Evolutionary conservation across 2,113 vertebrate genomes (phyloP).

Genomic region (Xiphophorus hellerii): DNA sequence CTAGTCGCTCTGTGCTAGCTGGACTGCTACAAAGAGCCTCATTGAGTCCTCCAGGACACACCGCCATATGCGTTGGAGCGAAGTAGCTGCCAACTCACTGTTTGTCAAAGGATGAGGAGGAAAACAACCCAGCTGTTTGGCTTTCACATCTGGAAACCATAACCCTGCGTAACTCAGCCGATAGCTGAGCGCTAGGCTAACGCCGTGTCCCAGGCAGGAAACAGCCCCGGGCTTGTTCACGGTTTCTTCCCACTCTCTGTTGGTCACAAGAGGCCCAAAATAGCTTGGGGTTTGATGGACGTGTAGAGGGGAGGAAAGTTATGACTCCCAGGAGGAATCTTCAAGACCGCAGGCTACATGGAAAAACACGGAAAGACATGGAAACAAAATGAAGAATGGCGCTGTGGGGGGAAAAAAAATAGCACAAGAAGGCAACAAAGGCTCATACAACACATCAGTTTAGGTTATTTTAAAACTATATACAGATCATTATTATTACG

Average conservation of each 20-base stretch:
- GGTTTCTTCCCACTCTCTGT: neutral
- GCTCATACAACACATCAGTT: neutral
- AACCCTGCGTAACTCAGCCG: constrained; percentile 41
- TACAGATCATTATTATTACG: neutral
- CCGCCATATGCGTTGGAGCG: constrained; percentile 15
- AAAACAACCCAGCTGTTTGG: constrained; percentile 63
- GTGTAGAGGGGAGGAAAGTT: neutral
- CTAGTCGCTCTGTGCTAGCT: constrained; percentile 18
- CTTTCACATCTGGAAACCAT: constrained; percentile 73
- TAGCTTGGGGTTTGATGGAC: constrained; percentile 28
- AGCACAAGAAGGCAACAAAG: neutral
- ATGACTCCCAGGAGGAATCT: neutral
- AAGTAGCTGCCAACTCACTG: constrained; percentile 22
- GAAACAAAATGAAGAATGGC: neutral
- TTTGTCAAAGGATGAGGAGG: constrained; percentile 50
- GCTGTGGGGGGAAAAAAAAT: neutral
- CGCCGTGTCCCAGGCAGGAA: constrained; percentile 15
- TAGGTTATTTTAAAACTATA: neutral
- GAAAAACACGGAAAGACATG: constrained; percentile 3
- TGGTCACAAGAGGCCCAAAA: constrained; percentile 30
- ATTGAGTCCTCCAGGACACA: constrained; percentile 53
- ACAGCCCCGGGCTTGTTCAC: neutral
- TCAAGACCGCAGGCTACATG: neutral
- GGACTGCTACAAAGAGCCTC: constrained; percentile 56
- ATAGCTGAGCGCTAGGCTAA: constrained; percentile 35